Percentiles rank a stretch among this genome's conserved stretches.
Evolutionary conservation across 53 echinoderm and acorn worm genomes (phyloP).

Genomic region (Antedon mediterranea): DNA sequence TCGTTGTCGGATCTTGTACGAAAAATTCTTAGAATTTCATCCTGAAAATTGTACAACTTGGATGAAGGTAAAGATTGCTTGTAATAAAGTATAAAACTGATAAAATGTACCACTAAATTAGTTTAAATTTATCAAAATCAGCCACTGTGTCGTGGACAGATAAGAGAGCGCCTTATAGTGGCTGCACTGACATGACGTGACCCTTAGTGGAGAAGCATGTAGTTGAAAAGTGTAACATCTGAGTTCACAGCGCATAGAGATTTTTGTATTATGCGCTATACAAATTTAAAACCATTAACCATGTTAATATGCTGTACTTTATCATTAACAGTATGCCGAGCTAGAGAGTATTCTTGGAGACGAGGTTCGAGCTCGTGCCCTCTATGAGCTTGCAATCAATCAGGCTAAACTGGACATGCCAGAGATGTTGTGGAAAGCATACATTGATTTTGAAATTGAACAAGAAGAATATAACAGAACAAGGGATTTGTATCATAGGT

Average conservation of each 20-base stretch:
- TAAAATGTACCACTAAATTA: no score
- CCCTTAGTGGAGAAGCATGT: no score
- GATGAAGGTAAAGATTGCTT: constrained; percentile 96
- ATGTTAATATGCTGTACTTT: not conserved
- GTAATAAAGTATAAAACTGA: no score
- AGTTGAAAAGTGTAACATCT: no score
- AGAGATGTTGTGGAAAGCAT: constrained; percentile 98
- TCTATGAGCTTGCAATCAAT: constrained; percentile 91
- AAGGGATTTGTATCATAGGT: constrained; percentile 69
- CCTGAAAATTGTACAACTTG: constrained; percentile 96
- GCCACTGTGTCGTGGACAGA: no score
- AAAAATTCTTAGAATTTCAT: constrained; percentile 89
- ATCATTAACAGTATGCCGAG: constrained; percentile 60
- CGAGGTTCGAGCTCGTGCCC: constrained; percentile 57
- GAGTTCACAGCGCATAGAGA: no score
- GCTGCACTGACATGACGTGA: no score
- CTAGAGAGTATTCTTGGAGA: constrained; percentile 93
- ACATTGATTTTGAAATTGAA: constrained; percentile 98
- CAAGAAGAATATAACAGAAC: constrained; percentile 85
- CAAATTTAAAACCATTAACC: no score
- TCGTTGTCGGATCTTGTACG: constrained; percentile 81
- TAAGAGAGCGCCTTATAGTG: no score
- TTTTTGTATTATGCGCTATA: no score
- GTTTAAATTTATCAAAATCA: no score
- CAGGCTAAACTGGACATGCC: constrained; percentile 99